Evolutionary conservation across 1,140 invertebrate species (phyloP).

Genomic region (Augochlora pura): DNA sequence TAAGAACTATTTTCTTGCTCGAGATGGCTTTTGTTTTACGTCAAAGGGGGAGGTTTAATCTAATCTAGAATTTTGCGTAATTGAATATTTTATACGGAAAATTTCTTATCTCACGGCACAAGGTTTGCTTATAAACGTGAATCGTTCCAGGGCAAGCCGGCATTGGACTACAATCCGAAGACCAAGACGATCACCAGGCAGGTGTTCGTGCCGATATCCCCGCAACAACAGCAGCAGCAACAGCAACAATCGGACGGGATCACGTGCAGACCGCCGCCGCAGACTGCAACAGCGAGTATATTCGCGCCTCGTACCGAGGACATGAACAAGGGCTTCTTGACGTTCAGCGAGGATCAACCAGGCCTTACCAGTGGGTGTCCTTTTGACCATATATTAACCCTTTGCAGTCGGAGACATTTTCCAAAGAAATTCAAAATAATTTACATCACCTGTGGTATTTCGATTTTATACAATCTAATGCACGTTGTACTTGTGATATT

Average conservation of each 20-base stretch:
- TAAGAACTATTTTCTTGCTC: too few species aligned
- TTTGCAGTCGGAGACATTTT: too few species aligned
- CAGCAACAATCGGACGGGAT: conserved; percentile 66
- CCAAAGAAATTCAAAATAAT: too few species aligned
- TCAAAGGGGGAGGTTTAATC: too few species aligned
- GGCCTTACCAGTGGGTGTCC: conserved; percentile 89
- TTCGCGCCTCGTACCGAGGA: conserved; percentile 93
- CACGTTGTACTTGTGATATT: too few species aligned
- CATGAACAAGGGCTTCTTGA: conserved; percentile 95
- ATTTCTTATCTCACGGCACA: too few species aligned
- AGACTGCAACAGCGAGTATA: conserved; percentile 87
- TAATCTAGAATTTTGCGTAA: too few species aligned
- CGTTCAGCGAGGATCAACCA: conserved; percentile 91
- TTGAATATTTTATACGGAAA: too few species aligned
- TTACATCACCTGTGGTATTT: too few species aligned
- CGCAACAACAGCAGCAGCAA: conserved; percentile 46
- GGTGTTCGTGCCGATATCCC: conserved; percentile 77
- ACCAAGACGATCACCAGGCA: conserved; percentile 65
- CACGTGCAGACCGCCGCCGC: conserved; percentile 78
- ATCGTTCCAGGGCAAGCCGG: conserved; percentile 63
- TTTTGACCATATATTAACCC: background rate
- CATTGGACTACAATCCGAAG: conserved; percentile 59
- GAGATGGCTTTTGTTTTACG: too few species aligned
- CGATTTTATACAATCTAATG: too few species aligned
- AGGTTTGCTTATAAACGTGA: too few species aligned